Base-by-base conservation (phyloP, 2,888 invertebrate genomes). In the Conchocele bisecta region DNA sequence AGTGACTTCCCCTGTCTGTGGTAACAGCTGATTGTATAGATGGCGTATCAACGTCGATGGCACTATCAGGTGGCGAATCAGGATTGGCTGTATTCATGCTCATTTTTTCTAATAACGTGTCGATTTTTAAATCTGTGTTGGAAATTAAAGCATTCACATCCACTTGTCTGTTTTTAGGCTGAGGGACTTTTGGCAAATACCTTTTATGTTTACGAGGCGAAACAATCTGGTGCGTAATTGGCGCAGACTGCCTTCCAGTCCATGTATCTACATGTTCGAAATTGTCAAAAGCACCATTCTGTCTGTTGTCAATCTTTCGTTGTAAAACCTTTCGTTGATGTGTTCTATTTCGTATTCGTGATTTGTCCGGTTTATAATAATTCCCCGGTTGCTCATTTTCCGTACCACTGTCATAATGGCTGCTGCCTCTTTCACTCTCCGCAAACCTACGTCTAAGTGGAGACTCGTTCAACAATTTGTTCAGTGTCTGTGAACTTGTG, bases 11-110 rank as follows among this genome's bases (percentile, higher is more conserved):
- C 56, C 57, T 71, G 7, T 74, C 77, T 29, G 42, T 42, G 9
- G 81, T 75, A 13, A 73, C 72, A 35, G 70, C 59, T 7, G 83
- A 86, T 41, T 82, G 79, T 7, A 83, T 58, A 13, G 86, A 84
- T 3, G 81, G 77, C 5, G 82, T 80, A 41, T 83, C 83, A 17
- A 84, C 50, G 64, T 84, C 86, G 41, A 84, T 82, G 46, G 86
- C 83, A 82, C 83, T 84, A 50, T 86, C 84, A 11, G 83, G 81
- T 7, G 80, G 79, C 0, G 84, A 84, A 15, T 82, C 82, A 7
- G 75, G 81, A 58, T 75, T 65, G 9, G 48, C 41, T 31, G 68
- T 58, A 58, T 73, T 67, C 54, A 29, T 29, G 24, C 37, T 60
- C 9, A 77, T 68, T n/a, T 71, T 74, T 42, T 60, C 71, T 13